Conservation (phyloP, 2,797 vertebrate species). For the Sebastes taczanowskii region DNA sequence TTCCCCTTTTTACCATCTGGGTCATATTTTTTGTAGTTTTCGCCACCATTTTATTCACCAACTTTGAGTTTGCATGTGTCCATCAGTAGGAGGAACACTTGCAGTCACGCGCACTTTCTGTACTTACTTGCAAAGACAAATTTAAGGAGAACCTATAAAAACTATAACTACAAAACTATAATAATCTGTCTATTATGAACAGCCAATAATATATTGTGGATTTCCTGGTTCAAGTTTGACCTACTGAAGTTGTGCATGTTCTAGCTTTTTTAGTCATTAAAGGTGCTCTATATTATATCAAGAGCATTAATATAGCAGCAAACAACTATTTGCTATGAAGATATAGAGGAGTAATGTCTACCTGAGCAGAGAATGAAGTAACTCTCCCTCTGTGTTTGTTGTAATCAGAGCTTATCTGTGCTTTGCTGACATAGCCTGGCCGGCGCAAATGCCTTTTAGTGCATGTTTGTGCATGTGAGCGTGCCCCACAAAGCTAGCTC, state of each 20-base stretch:
- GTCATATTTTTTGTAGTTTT: not conserved
- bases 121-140: not conserved
- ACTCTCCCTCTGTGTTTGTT: too few relatives aligned
- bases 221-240: not conserved
- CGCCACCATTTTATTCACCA: not conserved
- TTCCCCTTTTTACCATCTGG: slow-evolving; percentile 9
- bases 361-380: too few relatives aligned
- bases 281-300: too few relatives aligned
- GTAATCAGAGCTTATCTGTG: too few relatives aligned
- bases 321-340: fast-evolving
- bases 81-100: not conserved
- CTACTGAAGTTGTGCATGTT: not conserved
- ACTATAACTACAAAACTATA: not conserved
- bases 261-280: not conserved
- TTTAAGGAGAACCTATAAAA: not conserved
- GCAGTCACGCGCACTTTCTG: not conserved
- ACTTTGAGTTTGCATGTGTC: not conserved
- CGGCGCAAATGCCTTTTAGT: too few relatives aligned
- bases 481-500: too few relatives aligned
- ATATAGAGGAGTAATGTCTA: too few relatives aligned
- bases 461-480: too few relatives aligned
- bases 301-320: too few relatives aligned
- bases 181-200: not conserved
- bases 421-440: too few relatives aligned
- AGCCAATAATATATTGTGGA: not conserved